Evolutionary conservation across 2,888 invertebrate genomes (phyloP), one percentile per base, ranked within the genome.

Genomic region (Thera britannica): DNA sequence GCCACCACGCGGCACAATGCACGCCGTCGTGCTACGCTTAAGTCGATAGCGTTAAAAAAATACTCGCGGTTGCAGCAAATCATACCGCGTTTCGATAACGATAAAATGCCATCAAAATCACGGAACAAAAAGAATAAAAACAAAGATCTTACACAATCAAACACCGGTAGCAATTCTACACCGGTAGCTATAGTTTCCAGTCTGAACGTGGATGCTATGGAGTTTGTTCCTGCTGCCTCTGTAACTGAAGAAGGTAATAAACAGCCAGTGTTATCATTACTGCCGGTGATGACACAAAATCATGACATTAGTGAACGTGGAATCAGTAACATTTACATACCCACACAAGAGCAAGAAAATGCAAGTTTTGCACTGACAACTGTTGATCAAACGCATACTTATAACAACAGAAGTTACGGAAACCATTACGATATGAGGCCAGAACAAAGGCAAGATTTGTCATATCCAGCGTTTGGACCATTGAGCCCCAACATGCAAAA

Each of bases 171-270:
- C 23, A 23, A 23, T 23, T 23, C 23, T 23, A 23, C 23, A 46
- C 44, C 44, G 2, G 9, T 9, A 46, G 0, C 44, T 8, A 9
- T 5, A 49, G 36, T 11, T 49, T 36, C 12, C 1, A 2, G 2
- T 49, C 36, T 59, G 8, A 59, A 59, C 8, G 58, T 49, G 3
- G 46, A 59, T 11, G 58, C 58, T 2, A 8, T 12, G 6, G 58
- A 49, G 12, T 59, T 59, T 11, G 35, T 59, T 49, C 58, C 58
- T 58, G 48, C 36, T 48, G 12, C 3, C 36, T 48, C 6, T 46
- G 46, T 36, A 2, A 12, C 48, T 3, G 34, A 8, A 5, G 34
- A 52, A 52, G 34, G 34, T 5, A 3, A 2, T 34, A 36, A n/a
- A 36, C 36, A 59, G 36, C 36, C 58, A 59, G 49, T 35, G 4